These are phyloP conservation scores for Acromyrmex echinatior DNA, from an alignment of 1,140 invertebrate species.

Conservation along the genomic window DNA sequence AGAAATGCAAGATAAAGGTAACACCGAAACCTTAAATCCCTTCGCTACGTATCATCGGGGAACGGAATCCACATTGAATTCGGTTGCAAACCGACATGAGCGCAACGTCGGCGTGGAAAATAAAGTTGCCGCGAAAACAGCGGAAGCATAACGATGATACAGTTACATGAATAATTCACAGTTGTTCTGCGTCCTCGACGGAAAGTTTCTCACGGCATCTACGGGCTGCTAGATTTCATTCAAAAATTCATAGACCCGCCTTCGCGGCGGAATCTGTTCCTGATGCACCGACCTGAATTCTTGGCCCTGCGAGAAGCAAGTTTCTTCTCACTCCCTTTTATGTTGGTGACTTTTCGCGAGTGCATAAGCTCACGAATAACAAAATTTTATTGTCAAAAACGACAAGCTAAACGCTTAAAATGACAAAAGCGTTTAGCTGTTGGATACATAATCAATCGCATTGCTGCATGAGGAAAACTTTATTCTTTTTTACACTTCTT, in stretches of 20 bases:
- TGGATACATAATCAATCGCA: slow-evolving; percentile 16
- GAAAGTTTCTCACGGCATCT: slow-evolving; percentile 51
- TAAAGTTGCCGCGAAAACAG: slow-evolving; percentile 73
- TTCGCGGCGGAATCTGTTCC: slow-evolving; percentile 55
- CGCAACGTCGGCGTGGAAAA: slow-evolving; percentile 65
- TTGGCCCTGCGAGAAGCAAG: neutral
- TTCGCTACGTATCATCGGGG: slow-evolving; percentile 65
- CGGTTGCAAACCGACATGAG: slow-evolving; percentile 67
- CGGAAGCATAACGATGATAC: slow-evolving; percentile 81
- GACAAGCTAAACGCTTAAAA: neutral
- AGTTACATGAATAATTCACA: slow-evolving; percentile 82
- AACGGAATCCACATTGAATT: slow-evolving; percentile 80
- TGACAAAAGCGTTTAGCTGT: slow-evolving; percentile 11
- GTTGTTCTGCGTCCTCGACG: slow-evolving; percentile 69
- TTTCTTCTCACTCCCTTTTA: slow-evolving; percentile 29
- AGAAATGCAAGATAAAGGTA: slow-evolving; percentile 25
- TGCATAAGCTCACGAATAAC: slow-evolving; percentile 45
- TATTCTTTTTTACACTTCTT: neutral
- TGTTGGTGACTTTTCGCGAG: slow-evolving; percentile 45
- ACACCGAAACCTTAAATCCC: slow-evolving; percentile 65
- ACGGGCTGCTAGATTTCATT: slow-evolving; percentile 56
- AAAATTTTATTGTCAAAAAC: slow-evolving; percentile 12
- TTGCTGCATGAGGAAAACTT: neutral
- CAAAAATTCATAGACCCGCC: slow-evolving; percentile 73
- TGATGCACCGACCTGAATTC: slow-evolving; percentile 57